Percentiles rank a stretch among this genome's conserved stretches.
phyloP scores from a whole-genome alignment of 2,113 vertebrate species.

The Mirza zaza region DNA sequence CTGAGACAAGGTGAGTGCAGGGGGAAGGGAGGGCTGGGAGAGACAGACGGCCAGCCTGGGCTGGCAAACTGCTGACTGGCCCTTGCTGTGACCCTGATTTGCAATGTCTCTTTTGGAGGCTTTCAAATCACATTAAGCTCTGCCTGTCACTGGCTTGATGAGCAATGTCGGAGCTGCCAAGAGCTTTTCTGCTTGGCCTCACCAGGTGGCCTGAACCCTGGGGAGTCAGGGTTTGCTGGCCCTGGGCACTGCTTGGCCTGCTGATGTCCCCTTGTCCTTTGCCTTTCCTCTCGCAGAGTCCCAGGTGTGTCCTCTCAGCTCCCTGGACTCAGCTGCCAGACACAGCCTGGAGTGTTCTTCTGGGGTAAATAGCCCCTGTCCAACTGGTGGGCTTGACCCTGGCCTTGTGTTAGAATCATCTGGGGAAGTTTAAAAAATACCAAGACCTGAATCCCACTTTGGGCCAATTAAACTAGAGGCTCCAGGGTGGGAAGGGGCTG shows the following conservation, averaged over 20 bases:
- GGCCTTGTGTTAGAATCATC: background rate
- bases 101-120: background rate
- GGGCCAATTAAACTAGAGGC: background rate
- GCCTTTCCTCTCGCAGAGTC: background rate
- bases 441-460: background rate
- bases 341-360: background rate
- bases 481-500: background rate
- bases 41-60: background rate
- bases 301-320: background rate
- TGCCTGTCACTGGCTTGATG: background rate
- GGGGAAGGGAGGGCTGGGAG: background rate
- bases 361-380: background rate
- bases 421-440: background rate
- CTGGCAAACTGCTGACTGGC: background rate
- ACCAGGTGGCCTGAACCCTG: background rate
- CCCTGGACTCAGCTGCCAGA: background rate
- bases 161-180: background rate
- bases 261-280: background rate
- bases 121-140: conserved; percentile 44
- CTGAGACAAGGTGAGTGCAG: background rate
- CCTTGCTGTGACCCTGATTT: background rate
- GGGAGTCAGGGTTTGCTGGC: background rate
- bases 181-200: background rate
- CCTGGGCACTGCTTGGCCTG: background rate
- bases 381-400: background rate